phyloP scores from a whole-genome alignment of 1,140 invertebrate species.

The Akabosia matsudoensis region DNA sequence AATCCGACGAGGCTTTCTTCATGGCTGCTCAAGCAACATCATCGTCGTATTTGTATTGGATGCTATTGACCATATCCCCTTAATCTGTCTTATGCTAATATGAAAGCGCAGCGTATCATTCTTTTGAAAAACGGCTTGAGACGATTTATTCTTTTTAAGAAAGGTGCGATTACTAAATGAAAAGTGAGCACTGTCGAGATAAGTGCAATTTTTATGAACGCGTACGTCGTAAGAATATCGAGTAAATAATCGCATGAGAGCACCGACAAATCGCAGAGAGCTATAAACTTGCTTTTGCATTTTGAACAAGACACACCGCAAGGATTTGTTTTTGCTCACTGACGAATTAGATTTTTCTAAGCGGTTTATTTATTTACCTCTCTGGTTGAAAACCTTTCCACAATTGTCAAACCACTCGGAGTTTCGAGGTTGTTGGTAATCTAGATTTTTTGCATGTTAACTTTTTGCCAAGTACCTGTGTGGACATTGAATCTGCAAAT shows the following conservation, averaged over 20 bases:
- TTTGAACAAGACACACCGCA: too few species aligned
- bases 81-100: too few species aligned
- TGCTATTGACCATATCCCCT: too few species aligned
- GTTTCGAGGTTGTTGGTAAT: too few species aligned
- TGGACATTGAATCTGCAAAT: too few species aligned
- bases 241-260: not conserved
- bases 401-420: not conserved
- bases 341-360: not conserved
- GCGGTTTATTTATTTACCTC: not conserved
- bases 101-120: not conserved
- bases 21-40: too few species aligned
- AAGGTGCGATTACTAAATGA: not conserved
- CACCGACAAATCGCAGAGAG: not conserved
- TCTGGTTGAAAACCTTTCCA: not conserved
- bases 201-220: not conserved
- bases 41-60: too few species aligned
- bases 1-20: too few species aligned
- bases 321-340: not conserved
- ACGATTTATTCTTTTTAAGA: not conserved
- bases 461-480: too few species aligned
- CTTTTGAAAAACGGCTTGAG: not conserved
- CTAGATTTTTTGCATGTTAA: too few species aligned
- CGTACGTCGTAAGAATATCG: not conserved
- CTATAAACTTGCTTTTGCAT: not conserved
- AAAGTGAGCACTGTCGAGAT: not conserved